A percentile compares a stretch with the other conserved stretches of the same genome.
Evolutionary conservation across 2,888 invertebrate species (phyloP).

Genomic region (Tuta absoluta): DNA sequence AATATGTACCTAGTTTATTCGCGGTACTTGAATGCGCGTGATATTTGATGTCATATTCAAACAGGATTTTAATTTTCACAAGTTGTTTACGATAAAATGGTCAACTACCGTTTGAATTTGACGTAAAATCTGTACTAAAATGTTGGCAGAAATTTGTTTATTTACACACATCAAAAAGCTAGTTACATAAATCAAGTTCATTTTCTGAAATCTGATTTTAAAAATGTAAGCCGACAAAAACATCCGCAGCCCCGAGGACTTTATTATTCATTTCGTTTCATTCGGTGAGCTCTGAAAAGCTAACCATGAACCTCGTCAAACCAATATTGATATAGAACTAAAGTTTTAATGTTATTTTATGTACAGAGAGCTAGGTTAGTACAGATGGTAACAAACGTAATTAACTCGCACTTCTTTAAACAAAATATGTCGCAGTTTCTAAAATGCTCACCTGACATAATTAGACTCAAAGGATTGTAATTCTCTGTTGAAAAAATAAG

Average conservation of each 20-base stretch:
- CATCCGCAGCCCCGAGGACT: not conserved
- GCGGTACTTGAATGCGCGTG: no score
- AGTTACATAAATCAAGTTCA: not conserved
- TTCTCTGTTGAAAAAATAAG: no score
- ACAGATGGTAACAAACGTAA: no score
- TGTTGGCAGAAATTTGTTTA: not conserved
- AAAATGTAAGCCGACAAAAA: not conserved
- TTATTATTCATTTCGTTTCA: conserved; percentile 1
- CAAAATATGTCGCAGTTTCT: no score
- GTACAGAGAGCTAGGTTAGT: no score
- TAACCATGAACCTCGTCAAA: not conserved
- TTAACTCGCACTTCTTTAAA: no score
- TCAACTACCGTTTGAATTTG: not conserved
- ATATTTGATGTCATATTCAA: no score
- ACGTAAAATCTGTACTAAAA: not conserved
- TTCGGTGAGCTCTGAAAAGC: not conserved
- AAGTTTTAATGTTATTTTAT: not conserved
- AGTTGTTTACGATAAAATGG: not conserved
- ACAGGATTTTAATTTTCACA: not conserved
- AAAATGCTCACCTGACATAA: no score
- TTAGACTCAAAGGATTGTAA: no score
- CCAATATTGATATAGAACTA: conserved; percentile 3
- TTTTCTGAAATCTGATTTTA: not conserved
- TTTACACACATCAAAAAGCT: not conserved
- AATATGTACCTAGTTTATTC: no score